phyloP scores from a whole-genome alignment of 2,888 invertebrate genomes.

The Caenorhabditis uteleia region DNA sequence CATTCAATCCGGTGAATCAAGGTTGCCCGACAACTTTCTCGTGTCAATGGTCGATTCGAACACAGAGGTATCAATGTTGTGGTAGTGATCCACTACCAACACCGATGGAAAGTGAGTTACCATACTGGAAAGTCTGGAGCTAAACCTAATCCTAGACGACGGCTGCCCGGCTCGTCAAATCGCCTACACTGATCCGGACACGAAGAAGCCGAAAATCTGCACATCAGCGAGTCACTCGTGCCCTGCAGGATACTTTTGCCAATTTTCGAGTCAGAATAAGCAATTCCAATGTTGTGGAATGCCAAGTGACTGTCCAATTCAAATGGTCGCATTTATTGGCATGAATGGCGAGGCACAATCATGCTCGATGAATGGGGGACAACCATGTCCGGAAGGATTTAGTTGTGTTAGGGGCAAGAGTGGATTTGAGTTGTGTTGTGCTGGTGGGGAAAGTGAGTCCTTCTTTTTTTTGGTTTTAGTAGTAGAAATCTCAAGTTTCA shows the following conservation, averaged over 20 bases:
- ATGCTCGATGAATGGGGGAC: constrained; percentile 53
- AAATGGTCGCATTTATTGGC: constrained; percentile 57
- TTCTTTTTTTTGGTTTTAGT: background rate
- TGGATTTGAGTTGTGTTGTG: constrained; percentile 55
- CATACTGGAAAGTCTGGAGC: background rate
- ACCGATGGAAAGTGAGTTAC: constrained; percentile 45
- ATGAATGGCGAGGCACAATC: constrained; percentile 54
- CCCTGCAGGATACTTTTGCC: constrained; percentile 60
- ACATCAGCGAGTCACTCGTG: constrained; percentile 55
- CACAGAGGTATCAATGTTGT: constrained; percentile 58
- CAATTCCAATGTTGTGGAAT: constrained; percentile 61
- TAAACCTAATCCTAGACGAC: constrained; percentile 34
- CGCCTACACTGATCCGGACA: constrained; percentile 53
- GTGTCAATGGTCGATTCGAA: constrained; percentile 58
- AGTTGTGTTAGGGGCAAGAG: constrained; percentile 52
- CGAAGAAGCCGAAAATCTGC: constrained; percentile 54
- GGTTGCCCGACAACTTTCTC: constrained; percentile 54
- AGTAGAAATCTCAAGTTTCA: too few relatives aligned
- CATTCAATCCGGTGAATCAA: constrained; percentile 52
- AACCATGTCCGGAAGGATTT: constrained; percentile 56
- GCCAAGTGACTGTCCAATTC: constrained; percentile 50
- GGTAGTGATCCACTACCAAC: constrained; percentile 53
- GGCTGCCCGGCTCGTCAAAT: constrained; percentile 58
- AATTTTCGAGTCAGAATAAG: constrained; percentile 47
- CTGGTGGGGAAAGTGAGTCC: constrained; percentile 49